These are phyloP conservation scores for Platycnemis pennipes DNA, from an alignment of 2,888 invertebrate species.

Conservation along the genomic window DNA sequence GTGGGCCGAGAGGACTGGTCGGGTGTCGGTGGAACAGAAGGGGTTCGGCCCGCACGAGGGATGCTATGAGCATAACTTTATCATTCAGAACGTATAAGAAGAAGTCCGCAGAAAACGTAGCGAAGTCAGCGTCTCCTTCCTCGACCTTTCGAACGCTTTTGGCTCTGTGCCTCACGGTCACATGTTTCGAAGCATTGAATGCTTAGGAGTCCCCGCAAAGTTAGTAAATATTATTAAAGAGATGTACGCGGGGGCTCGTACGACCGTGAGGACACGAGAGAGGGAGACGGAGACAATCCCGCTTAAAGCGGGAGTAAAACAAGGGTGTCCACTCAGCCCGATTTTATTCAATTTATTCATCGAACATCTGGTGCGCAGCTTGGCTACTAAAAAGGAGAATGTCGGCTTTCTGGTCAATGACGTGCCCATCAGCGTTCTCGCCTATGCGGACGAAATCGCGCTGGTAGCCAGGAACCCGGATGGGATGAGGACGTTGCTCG, in stretches of 20 bases:
- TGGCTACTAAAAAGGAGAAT: neutral
- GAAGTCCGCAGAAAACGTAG: no score
- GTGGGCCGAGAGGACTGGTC: neutral
- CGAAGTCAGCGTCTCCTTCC: no score
- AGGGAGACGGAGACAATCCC: no score
- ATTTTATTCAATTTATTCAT: slow-evolving; percentile 76
- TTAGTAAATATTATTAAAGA: no score
- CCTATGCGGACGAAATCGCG: slow-evolving; percentile 74
- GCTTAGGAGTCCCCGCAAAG: no score
- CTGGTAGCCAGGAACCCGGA: slow-evolving; percentile 70
- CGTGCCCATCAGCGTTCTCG: slow-evolving; percentile 67
- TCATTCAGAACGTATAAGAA: no score
- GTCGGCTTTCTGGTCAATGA: slow-evolving; percentile 67
- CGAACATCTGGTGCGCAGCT: slow-evolving; percentile 73
- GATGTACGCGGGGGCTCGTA: no score
- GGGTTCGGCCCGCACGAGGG: neutral
- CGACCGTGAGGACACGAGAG: no score
- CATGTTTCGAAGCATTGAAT: no score
- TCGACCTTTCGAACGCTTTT: no score
- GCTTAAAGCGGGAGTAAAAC: slow-evolving; percentile 74
- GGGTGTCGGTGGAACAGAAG: slow-evolving; percentile 25
- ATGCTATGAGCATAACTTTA: neutral
- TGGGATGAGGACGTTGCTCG: no score
- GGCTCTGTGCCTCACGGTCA: no score
- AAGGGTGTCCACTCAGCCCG: slow-evolving; percentile 76